Evolutionary conservation across 2,888 invertebrate genomes (phyloP), one percentile per base, ranked within the genome.

Genomic region (Sympetrum striolatum): DNA sequence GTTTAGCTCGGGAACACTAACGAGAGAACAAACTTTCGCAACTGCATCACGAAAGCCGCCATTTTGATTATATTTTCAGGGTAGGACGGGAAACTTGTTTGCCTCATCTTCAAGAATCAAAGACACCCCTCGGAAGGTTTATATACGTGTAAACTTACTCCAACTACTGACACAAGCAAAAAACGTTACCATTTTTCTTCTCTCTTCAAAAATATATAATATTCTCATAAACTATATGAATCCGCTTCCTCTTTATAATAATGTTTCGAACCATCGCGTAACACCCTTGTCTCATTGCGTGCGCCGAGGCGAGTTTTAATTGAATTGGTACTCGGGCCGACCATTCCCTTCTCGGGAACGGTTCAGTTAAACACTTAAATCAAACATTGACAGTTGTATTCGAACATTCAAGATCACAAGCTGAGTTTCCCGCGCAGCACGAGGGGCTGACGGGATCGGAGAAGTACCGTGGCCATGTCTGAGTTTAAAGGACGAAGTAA

Each of bases 221-320:
- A 60, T 58, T 86, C 64, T 60, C 86, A 86, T 86, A 64, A 64
- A 86, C 86, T 86, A 86, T 86, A 86, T 86, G 60, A 86, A 35
- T 37, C 86, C 58, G 37, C 31, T n/a, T 60, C 60, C 60, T 35
- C 58, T 86, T 86, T 5, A n/a, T 53, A 53, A 53, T 53, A 64
- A 60, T n/a, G 60, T 58, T 22, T 58, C 44, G 10, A 82, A 60
- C 86, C 37, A 31, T 37, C 6, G 22, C 60, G n/a, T 64, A 60
- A 37, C 31, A 53, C 60, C 37, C n/a, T 37, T 37, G 31, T 35
- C 31, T 82, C 73, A 5, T 73, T 31, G 73, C 73, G 15, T n/a
- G 10, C 25, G 64, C 64, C 25, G 64, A 31, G 10, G 73, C 31
- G 25, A 73, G 73, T 14, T 8, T 53, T 1, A 18, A 15, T 73